phyloP scores from a whole-genome alignment of 2,888 invertebrate genomes.

The Cephus rjabovi region DNA sequence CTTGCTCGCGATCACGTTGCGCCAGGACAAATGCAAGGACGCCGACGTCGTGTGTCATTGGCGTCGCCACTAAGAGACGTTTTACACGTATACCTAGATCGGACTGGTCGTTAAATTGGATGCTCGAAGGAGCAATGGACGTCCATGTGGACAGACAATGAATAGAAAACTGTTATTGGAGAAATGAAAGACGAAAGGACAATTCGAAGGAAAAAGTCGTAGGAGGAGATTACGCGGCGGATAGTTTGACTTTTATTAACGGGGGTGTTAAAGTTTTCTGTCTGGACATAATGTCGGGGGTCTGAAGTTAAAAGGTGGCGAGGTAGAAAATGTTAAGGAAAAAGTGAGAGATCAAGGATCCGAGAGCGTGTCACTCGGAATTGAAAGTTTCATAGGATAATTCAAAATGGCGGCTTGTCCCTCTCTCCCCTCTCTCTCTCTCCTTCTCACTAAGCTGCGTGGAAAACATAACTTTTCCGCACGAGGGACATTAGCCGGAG shows the following conservation, averaged over 20 bases:
- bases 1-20: conserved; percentile 50
- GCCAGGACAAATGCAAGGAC: conserved; percentile 47
- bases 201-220: background rate
- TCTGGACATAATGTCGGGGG: background rate
- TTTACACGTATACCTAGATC: background rate
- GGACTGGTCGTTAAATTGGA: background rate
- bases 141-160: background rate
- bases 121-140: background rate
- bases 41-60: background rate
- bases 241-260: background rate
- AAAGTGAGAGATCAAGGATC: background rate
- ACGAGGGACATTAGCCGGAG: conserved; percentile 23
- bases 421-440: background rate
- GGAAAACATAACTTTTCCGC: conserved; percentile 37
- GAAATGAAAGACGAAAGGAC: background rate
- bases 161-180: background rate
- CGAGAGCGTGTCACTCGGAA: background rate
- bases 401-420: background rate
- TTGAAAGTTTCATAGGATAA: background rate
- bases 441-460: conserved; percentile 11
- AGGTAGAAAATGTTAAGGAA: background rate
- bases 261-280: background rate
- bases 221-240: background rate
- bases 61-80: background rate
- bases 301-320: background rate